Evolutionary conservation across 1,140 invertebrate genomes (phyloP).

Genomic region (Calephelis nemesis): DNA sequence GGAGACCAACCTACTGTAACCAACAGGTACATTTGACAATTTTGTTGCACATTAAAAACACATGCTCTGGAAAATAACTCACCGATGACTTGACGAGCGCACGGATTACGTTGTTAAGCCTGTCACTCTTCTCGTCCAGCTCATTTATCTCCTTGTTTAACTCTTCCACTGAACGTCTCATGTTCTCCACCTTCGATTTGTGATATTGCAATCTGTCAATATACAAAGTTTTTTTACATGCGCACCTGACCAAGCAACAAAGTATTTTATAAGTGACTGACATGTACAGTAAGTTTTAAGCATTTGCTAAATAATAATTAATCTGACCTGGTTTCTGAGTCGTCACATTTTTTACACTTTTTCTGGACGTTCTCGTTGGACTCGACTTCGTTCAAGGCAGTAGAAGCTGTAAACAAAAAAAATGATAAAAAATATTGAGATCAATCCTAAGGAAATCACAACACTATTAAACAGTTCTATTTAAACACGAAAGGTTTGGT

Average conservation of each 20-base stretch:
- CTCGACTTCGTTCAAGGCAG: conserved; percentile 22
- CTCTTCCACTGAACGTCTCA: conserved; percentile 25
- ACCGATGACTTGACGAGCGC: conserved; percentile 27
- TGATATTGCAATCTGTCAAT: conserved; percentile 30
- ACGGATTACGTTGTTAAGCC: conserved; percentile 26
- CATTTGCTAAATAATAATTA: too few species aligned
- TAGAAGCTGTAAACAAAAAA: neutral
- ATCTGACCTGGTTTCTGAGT: conserved; percentile 37
- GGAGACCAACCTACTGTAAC: too few species aligned
- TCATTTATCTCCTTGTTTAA: conserved; percentile 24
- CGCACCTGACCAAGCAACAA: too few species aligned
- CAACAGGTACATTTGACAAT: too few species aligned
- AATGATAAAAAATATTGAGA: too few species aligned
- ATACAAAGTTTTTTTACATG: neutral
- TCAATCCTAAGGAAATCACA: too few species aligned
- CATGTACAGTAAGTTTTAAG: too few species aligned
- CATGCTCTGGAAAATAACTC: neutral
- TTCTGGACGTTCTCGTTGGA: conserved; percentile 28
- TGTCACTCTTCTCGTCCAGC: conserved; percentile 29
- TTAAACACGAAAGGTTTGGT: too few species aligned
- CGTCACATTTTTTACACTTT: conserved; percentile 41
- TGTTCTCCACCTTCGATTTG: conserved; percentile 31
- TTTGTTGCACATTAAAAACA: too few species aligned
- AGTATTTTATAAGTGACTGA: too few species aligned
- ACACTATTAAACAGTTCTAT: too few species aligned